A percentile compares a stretch with the other conserved stretches of the same genome.
Evolutionary conservation across 2,113 vertebrate genomes (phyloP).

Genomic region (Heptranchias perlo): DNA sequence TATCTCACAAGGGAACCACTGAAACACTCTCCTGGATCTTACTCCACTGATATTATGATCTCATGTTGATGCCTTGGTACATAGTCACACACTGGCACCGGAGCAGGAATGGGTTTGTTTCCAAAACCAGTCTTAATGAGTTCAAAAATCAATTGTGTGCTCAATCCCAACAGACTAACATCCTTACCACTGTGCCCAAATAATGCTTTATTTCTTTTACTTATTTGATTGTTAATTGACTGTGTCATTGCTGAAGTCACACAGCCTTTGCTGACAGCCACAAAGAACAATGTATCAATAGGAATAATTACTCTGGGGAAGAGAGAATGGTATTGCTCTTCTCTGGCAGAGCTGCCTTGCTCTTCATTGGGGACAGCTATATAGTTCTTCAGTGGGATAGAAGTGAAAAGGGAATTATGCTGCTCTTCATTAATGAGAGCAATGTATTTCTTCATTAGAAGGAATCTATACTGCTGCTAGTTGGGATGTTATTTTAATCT

Average conservation of each 20-base stretch:
- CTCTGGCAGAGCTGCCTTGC: neutral
- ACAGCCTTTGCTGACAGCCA: neutral
- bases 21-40: neutral
- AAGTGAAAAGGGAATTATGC: neutral
- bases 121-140: neutral
- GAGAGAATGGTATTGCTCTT: neutral
- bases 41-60: too few species aligned
- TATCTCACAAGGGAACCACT: neutral
- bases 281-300: neutral
- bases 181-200: neutral
- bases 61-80: neutral
- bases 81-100: neutral
- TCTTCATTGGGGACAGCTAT: neutral
- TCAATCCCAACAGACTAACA: neutral
- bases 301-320: neutral
- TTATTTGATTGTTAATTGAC: neutral
- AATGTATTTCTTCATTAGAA: too few species aligned
- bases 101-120: neutral
- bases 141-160: neutral
- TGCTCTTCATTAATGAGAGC: neutral
- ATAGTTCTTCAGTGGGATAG: neutral
- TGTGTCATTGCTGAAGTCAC: neutral
- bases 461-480: neutral
- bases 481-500: neutral
- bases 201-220: neutral